Evolutionary conservation across 2,113 vertebrate species (phyloP), one percentile per base, ranked within the genome.

Genomic region (Serranochromis macrocephalus): DNA sequence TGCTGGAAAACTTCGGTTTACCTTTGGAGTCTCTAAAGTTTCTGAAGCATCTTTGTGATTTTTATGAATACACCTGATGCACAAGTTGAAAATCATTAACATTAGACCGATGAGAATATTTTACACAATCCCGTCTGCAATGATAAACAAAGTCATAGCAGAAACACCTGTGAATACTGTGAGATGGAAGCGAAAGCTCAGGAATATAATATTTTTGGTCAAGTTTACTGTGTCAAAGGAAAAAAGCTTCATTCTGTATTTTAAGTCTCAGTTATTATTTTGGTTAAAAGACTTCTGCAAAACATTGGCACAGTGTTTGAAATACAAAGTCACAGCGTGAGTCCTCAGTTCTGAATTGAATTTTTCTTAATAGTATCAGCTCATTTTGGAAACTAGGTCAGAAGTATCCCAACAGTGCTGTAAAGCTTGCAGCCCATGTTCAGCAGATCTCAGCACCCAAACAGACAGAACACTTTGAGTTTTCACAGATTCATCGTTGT

Each of bases 391-490:
- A 53, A 63, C 19, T 24, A n/a, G 75, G 45, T 80, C 57, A 54
- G 21, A 66, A 63, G 78, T 51, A 31, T 1, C 45, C 61, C 24
- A 9, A 55, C 12, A 21, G 36, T 54, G 47, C 33, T 81, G 58
- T 45, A 10, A 68, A 9, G 21, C 54, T 79, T 51, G 9, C 73
- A 73, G 81, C 58, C 66, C n/a, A 40, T 71, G 53, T 73, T 57
- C 49, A 71, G 24, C 24, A 45, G 42, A 31, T 53, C 80, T 89
- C 55, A 54, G 58, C 40, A 11, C n/a, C 66, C 84, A 81, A 26
- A 80, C 42, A 91, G 45, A 63, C 19, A 82, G 66, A 90, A 84
- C 68, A 86, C 80, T 86, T 84, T 84, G 53, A 88, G 82, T 83
- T 71, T 51, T 80, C 86, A 85, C 82, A 84, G 49, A 47, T 88